Evolutionary conservation across 2,797 vertebrate species (phyloP).

Genomic region (Centropyge bicolor): DNA sequence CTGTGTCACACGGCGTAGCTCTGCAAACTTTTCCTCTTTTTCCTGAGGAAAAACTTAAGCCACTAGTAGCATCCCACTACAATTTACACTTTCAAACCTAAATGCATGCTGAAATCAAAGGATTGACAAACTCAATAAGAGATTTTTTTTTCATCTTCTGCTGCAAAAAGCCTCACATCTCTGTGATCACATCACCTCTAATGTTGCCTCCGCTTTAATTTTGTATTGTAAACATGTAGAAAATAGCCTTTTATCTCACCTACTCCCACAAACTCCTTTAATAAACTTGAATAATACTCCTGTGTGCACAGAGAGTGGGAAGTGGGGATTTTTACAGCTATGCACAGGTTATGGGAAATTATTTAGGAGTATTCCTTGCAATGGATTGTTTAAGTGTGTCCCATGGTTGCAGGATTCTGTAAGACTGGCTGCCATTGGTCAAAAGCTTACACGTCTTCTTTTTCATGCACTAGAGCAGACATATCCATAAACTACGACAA

Average conservation of each 20-base stretch:
- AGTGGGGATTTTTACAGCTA: background rate
- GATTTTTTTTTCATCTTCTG: background rate
- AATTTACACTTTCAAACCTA: background rate
- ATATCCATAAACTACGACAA: constrained; percentile 27
- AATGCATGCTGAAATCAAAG: constrained; percentile 23
- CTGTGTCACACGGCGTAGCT: constrained; percentile 12
- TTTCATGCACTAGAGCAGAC: constrained; percentile 11
- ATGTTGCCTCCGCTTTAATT: background rate
- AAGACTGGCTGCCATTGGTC: background rate
- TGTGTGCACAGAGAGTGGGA: constrained; percentile 11
- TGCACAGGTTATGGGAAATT: constrained; percentile 18
- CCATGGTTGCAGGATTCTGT: constrained; percentile 3
- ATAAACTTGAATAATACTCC: constrained; percentile 8
- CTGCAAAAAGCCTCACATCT: constrained; percentile 6
- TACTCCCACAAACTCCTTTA: constrained; percentile 30
- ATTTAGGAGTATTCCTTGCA: constrained; percentile 10
- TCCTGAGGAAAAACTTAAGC: background rate
- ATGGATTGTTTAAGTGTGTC: background rate
- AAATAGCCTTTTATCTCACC: constrained; percentile 17
- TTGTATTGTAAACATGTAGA: background rate
- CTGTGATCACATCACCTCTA: constrained; percentile 1
- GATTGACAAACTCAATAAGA: background rate
- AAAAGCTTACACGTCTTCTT: constrained; percentile 28
- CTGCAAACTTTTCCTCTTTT: constrained; percentile 21
- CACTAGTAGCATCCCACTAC: background rate